Percentiles rank a stretch among this genome's conserved stretches.
Conservation (phyloP, 2,113 vertebrate genomes). For the Ameiurus melas region DNA sequence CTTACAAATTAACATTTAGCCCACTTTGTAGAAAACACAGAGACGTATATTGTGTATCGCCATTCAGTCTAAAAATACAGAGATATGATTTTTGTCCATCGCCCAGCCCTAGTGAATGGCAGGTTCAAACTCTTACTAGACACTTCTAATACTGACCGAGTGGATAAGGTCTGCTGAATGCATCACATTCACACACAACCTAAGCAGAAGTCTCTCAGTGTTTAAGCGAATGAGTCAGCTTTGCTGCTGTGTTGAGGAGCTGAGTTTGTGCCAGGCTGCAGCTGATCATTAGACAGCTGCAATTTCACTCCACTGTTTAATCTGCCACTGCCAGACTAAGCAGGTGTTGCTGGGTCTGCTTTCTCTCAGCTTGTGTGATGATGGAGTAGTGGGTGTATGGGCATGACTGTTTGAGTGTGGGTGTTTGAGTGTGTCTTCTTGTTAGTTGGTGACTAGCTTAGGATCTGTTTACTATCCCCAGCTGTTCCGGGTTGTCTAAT, state of each 20-base stretch:
- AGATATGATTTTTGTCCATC: no score
- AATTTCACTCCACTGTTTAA: slow-evolving; percentile 30
- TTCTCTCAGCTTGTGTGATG: neutral
- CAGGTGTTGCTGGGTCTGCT: slow-evolving; percentile 34
- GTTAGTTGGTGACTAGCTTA: slow-evolving; percentile 17
- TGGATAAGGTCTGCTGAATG: slow-evolving; percentile 20
- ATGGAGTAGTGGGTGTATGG: slow-evolving; percentile 29
- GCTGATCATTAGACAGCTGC: slow-evolving; percentile 40
- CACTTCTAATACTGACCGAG: neutral
- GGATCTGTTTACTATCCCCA: slow-evolving; percentile 15
- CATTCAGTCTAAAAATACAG: no score
- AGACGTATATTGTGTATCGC: no score
- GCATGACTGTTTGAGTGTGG: slow-evolving; percentile 34
- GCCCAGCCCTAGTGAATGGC: no score
- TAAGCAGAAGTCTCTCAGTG: slow-evolving; percentile 19
- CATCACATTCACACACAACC: slow-evolving; percentile 17
- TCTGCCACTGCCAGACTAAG: slow-evolving; percentile 23
- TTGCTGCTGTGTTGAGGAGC: slow-evolving; percentile 9
- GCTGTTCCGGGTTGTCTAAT: slow-evolving; percentile 61
- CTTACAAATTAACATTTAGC: no score
- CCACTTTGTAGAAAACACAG: no score
- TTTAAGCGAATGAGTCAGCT: slow-evolving; percentile 39
- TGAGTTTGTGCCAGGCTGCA: slow-evolving; percentile 34
- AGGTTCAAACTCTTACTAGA: neutral
- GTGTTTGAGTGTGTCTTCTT: slow-evolving; percentile 11